These are phyloP conservation scores for Agrochola circellaris DNA, from an alignment of 2,888 invertebrate genomes.

Conservation along the genomic window DNA sequence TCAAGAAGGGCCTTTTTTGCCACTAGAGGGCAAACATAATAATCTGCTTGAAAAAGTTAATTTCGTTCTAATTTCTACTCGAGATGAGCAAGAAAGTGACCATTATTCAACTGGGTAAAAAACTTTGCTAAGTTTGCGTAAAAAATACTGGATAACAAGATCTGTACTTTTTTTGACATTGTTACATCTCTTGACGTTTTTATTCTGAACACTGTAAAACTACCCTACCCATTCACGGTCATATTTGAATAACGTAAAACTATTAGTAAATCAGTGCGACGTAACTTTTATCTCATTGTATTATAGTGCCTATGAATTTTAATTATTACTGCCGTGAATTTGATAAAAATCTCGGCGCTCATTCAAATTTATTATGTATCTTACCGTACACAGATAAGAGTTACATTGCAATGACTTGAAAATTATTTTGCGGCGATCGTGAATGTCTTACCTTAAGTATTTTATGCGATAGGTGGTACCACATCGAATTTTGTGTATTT, in stretches of 20 bases:
- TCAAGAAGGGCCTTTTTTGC: not conserved
- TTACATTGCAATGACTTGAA: no score
- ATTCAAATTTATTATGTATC: no score
- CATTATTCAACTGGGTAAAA: slow-evolving; percentile 7
- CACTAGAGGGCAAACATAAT: not conserved
- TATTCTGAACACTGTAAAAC: not conserved
- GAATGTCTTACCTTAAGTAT: not conserved
- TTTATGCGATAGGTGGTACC: no score
- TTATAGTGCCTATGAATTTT: no score
- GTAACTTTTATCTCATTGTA: no score
- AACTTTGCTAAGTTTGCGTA: not conserved
- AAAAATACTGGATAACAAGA: not conserved
- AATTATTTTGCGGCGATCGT: no score
- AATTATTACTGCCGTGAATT: no score
- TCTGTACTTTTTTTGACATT: not conserved
- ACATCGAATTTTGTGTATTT: not conserved
- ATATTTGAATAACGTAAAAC: no score
- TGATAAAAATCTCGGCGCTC: no score
- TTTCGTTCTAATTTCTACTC: slow-evolving; percentile 10
- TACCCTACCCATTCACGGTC: no score
- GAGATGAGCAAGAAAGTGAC: not conserved
- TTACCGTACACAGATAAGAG: no score
- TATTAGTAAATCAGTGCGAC: no score
- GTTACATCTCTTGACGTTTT: not conserved
- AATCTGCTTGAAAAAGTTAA: slow-evolving; percentile 1